Percentiles rank a stretch among this genome's conserved stretches.
Evolutionary conservation across 2,888 invertebrate genomes (phyloP).

Genomic region (Drosophila basisetae): DNA sequence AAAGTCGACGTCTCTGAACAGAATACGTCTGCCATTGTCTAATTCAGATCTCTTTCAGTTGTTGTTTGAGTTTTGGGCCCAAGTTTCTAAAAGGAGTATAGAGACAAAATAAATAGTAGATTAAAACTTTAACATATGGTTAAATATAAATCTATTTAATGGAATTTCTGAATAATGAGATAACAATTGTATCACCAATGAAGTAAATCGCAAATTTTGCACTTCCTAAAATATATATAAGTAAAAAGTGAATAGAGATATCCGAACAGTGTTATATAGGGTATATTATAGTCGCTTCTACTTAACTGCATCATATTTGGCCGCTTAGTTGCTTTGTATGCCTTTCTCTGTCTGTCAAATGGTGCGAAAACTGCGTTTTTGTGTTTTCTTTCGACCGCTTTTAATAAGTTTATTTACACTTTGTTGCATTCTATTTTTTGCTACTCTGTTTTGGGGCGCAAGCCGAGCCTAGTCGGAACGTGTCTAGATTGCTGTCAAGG

Average conservation of each 20-base stretch:
- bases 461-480: constrained; percentile 27
- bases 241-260: background rate
- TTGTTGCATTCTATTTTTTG: constrained; percentile 62
- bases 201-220: background rate
- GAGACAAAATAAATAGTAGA: background rate
- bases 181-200: background rate
- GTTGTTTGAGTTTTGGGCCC: constrained; percentile 13
- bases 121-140: background rate
- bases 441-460: constrained; percentile 61
- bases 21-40: constrained; percentile 60
- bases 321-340: constrained; percentile 20
- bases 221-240: background rate
- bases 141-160: no score
- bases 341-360: constrained; percentile 45
- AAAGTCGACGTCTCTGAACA: constrained; percentile 47
- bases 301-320: background rate
- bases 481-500: constrained; percentile 56
- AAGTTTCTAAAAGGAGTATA: constrained; percentile 7
- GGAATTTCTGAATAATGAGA: background rate
- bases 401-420: constrained; percentile 76
- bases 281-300: constrained; percentile 3
- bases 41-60: constrained; percentile 50
- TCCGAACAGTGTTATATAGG: background rate
- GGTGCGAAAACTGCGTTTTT: constrained; percentile 67
- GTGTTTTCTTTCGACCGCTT: constrained; percentile 44